Evolutionary conservation across 2,113 vertebrate species (phyloP).

Genomic region (Ptilonorhynchus violaceus): DNA sequence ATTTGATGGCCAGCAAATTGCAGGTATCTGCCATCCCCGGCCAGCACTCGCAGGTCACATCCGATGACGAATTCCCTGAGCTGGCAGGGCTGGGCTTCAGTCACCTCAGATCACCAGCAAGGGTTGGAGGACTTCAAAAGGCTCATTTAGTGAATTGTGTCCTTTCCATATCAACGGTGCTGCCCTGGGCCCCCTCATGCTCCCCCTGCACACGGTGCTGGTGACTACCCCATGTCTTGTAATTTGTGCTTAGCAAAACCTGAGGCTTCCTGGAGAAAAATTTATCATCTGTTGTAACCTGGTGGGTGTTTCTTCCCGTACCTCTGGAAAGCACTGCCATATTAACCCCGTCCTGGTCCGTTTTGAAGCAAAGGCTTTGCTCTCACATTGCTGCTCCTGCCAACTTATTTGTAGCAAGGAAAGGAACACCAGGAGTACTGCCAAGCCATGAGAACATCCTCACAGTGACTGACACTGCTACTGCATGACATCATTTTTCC

Average conservation of each 20-base stretch:
- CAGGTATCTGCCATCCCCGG: not conserved
- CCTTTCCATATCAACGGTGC: not conserved
- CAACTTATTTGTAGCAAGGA: not conserved
- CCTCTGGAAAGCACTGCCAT: not conserved
- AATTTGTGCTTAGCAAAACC: not conserved
- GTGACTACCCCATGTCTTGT: not conserved
- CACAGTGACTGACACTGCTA: not conserved
- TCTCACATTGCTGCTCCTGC: not conserved
- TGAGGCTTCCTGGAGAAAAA: not conserved
- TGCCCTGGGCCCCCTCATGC: not conserved
- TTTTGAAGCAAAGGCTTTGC: not conserved
- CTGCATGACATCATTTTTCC: not conserved
- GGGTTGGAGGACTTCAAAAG: not conserved
- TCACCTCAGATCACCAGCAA: not conserved
- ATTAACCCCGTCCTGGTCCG: not conserved
- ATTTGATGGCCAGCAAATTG: not conserved
- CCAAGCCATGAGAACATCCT: not conserved
- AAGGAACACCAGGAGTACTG: not conserved
- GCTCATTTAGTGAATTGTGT: not conserved
- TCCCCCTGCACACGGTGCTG: not conserved
- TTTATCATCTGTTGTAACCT: not conserved
- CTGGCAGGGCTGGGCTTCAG: not conserved
- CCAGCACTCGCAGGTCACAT: rapidly evolving
- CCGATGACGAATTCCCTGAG: not conserved
- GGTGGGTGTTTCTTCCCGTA: not conserved